A percentile compares a stretch with the other conserved stretches of the same genome.
phyloP scores from a whole-genome alignment of 2,113 vertebrate genomes.

The Notarius quadriscutis region DNA sequence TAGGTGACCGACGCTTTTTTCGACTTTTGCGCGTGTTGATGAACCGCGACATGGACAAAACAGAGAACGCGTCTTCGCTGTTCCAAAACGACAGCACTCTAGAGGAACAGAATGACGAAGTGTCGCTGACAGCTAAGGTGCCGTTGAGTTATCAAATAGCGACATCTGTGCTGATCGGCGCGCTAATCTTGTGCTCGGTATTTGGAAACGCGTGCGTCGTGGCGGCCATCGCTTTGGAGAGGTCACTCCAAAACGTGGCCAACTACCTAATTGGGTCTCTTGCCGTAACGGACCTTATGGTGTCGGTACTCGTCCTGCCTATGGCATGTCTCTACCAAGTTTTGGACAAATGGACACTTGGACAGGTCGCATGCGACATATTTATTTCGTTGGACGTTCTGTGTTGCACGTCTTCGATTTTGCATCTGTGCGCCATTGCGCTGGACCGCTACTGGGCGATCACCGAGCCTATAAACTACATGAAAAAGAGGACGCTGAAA shows the following conservation, averaged over 20 bases:
- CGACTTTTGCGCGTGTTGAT: constrained; percentile 1
- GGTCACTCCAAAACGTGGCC: constrained; percentile 92
- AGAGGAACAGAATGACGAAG: constrained; percentile 54
- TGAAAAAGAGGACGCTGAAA: constrained; percentile 91
- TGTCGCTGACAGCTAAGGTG: constrained; percentile 69
- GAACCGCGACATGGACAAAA: constrained; percentile 73
- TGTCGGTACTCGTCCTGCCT: constrained; percentile 95
- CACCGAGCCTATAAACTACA: constrained; percentile 92
- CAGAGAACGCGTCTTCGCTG: constrained; percentile 76
- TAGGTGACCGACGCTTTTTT: constrained; percentile 21
- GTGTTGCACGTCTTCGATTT: constrained; percentile 96
- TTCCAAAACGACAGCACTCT: constrained; percentile 55
- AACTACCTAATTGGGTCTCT: constrained; percentile 97
- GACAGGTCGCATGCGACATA: constrained; percentile 90
- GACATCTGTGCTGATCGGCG: constrained; percentile 84
- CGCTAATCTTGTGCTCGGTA: constrained; percentile 89
- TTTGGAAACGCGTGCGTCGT: constrained; percentile 95
- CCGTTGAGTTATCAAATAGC: constrained; percentile 87
- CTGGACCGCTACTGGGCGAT: constrained; percentile 98
- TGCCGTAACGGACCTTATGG: constrained; percentile 95
- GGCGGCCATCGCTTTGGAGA: constrained; percentile 92
- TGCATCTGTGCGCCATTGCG: constrained; percentile 96
- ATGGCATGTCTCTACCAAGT: constrained; percentile 98
- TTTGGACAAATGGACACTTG: constrained; percentile 93
- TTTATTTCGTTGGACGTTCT: constrained; percentile 94